Evolutionary conservation across 2,797 vertebrate species (phyloP).

Genomic region (Gephyroberyx darwinii): DNA sequence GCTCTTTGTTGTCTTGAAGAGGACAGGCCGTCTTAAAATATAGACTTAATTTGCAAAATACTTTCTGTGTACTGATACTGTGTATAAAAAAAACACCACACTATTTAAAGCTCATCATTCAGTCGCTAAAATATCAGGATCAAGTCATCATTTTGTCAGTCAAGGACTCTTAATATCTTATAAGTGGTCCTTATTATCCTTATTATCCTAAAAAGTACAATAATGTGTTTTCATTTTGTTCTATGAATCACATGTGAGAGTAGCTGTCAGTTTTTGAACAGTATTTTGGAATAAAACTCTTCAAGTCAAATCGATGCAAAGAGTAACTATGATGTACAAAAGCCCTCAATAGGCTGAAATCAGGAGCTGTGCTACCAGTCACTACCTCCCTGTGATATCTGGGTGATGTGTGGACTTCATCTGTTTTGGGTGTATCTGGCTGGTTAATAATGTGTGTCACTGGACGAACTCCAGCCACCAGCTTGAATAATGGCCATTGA

Average conservation of each 20-base stretch:
- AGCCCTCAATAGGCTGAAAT: not conserved
- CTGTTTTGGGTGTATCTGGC: slow-evolving; percentile 45
- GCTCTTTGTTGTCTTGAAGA: slow-evolving; percentile 21
- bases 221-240: not conserved
- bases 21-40: slow-evolving; percentile 3
- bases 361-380: slow-evolving; percentile 1
- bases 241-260: not conserved
- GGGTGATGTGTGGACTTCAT: slow-evolving; percentile 40
- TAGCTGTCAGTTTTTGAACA: not conserved
- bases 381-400: slow-evolving; percentile 2
- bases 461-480: slow-evolving; percentile 64
- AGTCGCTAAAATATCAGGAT: not conserved
- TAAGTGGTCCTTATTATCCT: too few species aligned
- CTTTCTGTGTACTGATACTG: too few species aligned
- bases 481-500: slow-evolving; percentile 73
- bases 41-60: not conserved
- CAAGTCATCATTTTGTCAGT: too few species aligned
- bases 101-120: not conserved
- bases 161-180: too few species aligned
- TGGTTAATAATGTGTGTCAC: slow-evolving; percentile 65
- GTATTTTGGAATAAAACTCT: not conserved
- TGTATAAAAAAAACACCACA: too few species aligned
- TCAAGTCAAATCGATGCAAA: not conserved
- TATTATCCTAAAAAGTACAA: not conserved
- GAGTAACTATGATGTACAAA: not conserved